Base-by-base conservation (phyloP, 2,888 invertebrate species). In the Prostheceraeus crozeri region DNA sequence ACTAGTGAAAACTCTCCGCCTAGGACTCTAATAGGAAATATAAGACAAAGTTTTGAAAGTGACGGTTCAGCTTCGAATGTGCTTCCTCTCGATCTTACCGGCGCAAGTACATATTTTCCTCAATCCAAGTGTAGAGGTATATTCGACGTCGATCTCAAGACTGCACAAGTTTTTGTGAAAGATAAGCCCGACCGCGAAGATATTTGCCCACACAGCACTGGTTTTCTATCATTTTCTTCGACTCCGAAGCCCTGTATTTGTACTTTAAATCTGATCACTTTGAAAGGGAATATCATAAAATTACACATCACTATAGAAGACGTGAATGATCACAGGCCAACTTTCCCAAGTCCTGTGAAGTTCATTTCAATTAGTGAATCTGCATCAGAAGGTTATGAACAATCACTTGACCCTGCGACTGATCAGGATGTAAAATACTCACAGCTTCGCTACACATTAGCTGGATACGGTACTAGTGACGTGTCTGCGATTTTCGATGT, bases 101-200 rank as follows among this genome's bases (percentile, higher is more conserved):
- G n/a, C n/a, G n/a, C n/a, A n/a, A n/a, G n/a, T n/a, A n/a, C n/a
- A n/a, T n/a, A n/a, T n/a, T n/a, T n/a, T n/a, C n/a, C n/a, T n/a
- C n/a, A n/a, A n/a, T n/a, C n/a, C n/a, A n/a, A n/a, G n/a, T n/a
- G n/a, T n/a, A n/a, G n/a, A n/a, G n/a, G n/a, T n/a, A n/a, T n/a
- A n/a, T n/a, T n/a, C n/a, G n/a, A n/a, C n/a, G n/a, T n/a, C n/a
- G n/a, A n/a, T n/a, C n/a, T n/a, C n/a, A n/a, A n/a, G n/a, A n/a
- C n/a, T n/a, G n/a, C n/a, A n/a, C n/a, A n/a, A n/a, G n/a, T n/a
- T n/a, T n/a, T n/a, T n/a, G n/a, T n/a, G n/a, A n/a, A n/a, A n/a
- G n/a, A n/a, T n/a, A n/a, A n/a, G n/a, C n/a, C n/a, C n/a, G 58
- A 58, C 54, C 51, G 58, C 2, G 58, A 58, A 55, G 28, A 28